Percentiles rank a stretch among this genome's conserved stretches.
These are phyloP conservation scores for Palythoa caribaeorum DNA, from an alignment of 92 coral and sea anemone genomes.

Conservation along the genomic window DNA sequence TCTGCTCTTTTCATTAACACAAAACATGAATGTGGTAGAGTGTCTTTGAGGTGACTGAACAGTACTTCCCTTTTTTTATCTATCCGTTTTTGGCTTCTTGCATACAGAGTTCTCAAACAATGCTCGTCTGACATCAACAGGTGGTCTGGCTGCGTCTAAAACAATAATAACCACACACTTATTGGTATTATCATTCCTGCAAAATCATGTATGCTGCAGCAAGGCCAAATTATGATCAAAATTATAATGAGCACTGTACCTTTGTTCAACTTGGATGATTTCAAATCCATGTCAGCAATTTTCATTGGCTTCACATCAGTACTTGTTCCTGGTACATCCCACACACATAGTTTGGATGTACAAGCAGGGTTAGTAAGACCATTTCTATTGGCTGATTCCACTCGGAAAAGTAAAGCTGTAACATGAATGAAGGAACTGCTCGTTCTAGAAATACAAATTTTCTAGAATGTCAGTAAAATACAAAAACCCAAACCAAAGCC, in stretches of 20 bases:
- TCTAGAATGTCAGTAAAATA: constrained; percentile 10
- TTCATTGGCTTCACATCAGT: neutral
- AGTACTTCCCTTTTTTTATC: constrained; percentile 3
- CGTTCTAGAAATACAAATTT: constrained; percentile 27
- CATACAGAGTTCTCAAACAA: constrained; percentile 4
- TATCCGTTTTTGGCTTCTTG: neutral
- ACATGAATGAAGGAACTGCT: constrained; percentile 57
- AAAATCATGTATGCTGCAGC: neutral
- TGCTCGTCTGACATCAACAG: constrained; percentile 22
- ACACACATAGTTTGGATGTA: constrained; percentile 42
- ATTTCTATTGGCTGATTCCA: constrained; percentile 46
- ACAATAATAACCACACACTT: neutral
- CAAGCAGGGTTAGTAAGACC: constrained; percentile 51
- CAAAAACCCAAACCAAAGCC: neutral
- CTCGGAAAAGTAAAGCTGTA: constrained; percentile 44
- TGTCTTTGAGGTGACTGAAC: neutral
- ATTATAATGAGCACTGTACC: too few species aligned
- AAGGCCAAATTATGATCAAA: neutral
- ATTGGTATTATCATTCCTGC: constrained; percentile 3
- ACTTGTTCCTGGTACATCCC: constrained; percentile 29
- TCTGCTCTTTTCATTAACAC: neutral
- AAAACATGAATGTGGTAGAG: constrained; percentile 35
- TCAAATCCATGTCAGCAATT: too few species aligned
- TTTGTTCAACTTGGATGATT: too few species aligned
- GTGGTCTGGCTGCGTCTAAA: constrained; percentile 38